These are phyloP conservation scores for Drosophila asahinai DNA, from an alignment of 1,140 invertebrate species.

Conservation along the genomic window DNA sequence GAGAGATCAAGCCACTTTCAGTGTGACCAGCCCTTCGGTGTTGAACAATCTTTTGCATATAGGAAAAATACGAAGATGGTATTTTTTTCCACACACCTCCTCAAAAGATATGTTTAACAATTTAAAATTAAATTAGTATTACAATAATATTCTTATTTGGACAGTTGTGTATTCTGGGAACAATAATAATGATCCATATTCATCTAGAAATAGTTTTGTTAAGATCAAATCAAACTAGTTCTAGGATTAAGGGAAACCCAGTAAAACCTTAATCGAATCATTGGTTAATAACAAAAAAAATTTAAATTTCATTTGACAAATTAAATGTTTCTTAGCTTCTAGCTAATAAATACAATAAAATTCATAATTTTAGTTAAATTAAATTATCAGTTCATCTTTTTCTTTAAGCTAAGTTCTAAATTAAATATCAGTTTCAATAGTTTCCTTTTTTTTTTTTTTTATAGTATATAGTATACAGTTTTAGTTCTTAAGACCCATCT, in stretches of 20 bases:
- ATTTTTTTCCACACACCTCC: background rate
- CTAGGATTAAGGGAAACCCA: constrained; percentile 14
- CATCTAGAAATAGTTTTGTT: constrained; percentile 4
- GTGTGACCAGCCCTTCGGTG: background rate
- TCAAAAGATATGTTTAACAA: no score
- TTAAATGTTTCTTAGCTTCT: no score
- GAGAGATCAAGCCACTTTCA: background rate
- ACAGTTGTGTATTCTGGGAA: background rate
- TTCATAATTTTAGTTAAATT: background rate
- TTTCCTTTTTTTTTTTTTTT: background rate
- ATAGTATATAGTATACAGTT: background rate
- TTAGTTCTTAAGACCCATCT: constrained; percentile 20
- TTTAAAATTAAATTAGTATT: constrained; percentile 6
- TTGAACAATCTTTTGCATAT: background rate
- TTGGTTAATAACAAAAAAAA: background rate
- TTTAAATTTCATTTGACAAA: background rate
- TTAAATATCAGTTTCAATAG: background rate
- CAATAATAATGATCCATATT: background rate
- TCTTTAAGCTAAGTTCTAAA: background rate
- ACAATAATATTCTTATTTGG: constrained; percentile 4
- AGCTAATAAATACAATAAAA: no score
- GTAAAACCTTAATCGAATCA: background rate
- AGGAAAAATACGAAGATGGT: background rate
- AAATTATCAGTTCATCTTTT: background rate
- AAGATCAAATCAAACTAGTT: background rate